These are phyloP conservation scores for Sturmia bella DNA, from an alignment of 2,888 invertebrate genomes.

Conservation along the genomic window DNA sequence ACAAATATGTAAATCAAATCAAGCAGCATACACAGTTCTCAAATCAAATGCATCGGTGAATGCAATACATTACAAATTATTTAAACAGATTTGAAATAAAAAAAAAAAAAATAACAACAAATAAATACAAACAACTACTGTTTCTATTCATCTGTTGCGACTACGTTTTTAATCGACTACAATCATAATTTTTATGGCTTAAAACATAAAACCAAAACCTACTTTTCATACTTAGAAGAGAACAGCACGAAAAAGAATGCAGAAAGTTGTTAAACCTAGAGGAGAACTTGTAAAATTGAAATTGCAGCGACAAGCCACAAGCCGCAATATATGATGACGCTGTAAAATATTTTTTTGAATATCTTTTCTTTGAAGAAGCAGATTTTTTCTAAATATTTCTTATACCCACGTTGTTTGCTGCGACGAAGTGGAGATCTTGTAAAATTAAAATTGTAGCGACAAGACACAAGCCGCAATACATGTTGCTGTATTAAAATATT, in stretches of 20 bases:
- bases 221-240: slow-evolving; percentile 30
- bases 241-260: background rate
- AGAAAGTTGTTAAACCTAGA: background rate
- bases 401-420: background rate
- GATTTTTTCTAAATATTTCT: background rate
- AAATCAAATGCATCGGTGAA: slow-evolving; percentile 67
- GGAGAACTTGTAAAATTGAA: background rate
- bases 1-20: slow-evolving; percentile 64
- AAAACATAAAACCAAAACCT: slow-evolving; percentile 31
- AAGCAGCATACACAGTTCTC: slow-evolving; percentile 64
- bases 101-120: slow-evolving; percentile 50
- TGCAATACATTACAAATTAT: slow-evolving; percentile 68
- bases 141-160: slow-evolving; percentile 16
- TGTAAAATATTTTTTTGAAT: background rate
- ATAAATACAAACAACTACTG: slow-evolving; percentile 53
- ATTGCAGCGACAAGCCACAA: slow-evolving; percentile 22
- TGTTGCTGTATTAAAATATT: no score
- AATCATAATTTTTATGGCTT: slow-evolving; percentile 35
- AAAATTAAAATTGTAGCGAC: no score
- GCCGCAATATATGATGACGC: background rate
- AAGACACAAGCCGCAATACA: no score
- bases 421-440: no score
- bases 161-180: slow-evolving; percentile 7
- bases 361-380: background rate
- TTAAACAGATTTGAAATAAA: slow-evolving; percentile 62